Base-by-base conservation (phyloP, 2,888 invertebrate species). In the Augochlorella aurata region DNA sequence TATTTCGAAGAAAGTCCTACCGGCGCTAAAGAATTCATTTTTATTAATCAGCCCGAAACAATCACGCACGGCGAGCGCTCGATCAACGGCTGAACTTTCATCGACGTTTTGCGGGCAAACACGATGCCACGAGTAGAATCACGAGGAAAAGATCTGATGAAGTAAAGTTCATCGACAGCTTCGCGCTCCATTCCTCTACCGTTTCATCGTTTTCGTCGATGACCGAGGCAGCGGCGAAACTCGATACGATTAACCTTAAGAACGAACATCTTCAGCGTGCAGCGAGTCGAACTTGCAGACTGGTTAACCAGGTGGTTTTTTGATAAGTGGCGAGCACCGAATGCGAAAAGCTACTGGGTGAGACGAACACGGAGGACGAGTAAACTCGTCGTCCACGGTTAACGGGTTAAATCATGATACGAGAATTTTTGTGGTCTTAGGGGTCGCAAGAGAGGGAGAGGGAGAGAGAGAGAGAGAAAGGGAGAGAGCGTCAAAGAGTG, bases 141-240 rank as follows among this genome's bases (percentile, higher is more conserved):
- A 18, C 14, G 29, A 18, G 2, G n/a, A 7, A 5, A 14, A 21
- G n/a, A n/a, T n/a, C n/a, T n/a, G n/a, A n/a, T n/a, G n/a, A n/a
- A n/a, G n/a, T n/a, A 63, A 72, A 75, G 74, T 87, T 82, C 74
- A 86, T 86, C 86, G 79, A 87, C 83, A 71, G 63, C 74, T 58
- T 52, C 58, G 12, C 21, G 52, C 45, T 52, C 45, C 38, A 47
- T 45, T 52, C 45, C 44, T 71, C 44, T 8, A 10, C 63, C 61
- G 49, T 45, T 66, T 52, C 52, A 21, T 73, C 65, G 71, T 49
- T 47, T 16, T 79, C 21, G 66, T 61, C 69, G 71, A 81, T 70
- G 68, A 72, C n/a, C 69, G 50, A 21, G 45, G 65, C 72, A 69
- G 74, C 65, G 66, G 65, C 81, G 81, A 87, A 38, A 38, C 18